A percentile compares a stretch with the other conserved stretches of the same genome.
These are phyloP conservation scores for Ennomos fuscantarius DNA, from an alignment of 2,888 invertebrate genomes.

Conservation along the genomic window DNA sequence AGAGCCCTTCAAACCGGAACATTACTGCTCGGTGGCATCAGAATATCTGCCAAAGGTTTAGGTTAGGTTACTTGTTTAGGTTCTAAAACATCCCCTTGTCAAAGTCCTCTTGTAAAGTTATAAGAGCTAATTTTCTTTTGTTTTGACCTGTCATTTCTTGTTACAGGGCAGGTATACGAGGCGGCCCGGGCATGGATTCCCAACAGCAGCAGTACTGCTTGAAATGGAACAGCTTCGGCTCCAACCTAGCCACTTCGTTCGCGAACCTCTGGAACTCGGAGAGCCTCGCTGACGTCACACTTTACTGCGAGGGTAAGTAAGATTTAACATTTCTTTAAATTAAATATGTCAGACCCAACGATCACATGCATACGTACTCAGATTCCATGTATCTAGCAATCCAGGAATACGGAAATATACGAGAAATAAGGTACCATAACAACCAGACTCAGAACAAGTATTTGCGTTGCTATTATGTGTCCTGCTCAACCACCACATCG, in stretches of 20 bases:
- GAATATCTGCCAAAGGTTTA: no score
- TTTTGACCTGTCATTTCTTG: constrained; percentile 38
- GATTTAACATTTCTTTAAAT: background rate
- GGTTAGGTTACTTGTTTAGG: no score
- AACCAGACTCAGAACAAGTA: no score
- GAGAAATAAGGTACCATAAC: background rate
- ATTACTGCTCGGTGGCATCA: no score
- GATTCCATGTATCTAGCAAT: no score
- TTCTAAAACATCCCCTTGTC: no score
- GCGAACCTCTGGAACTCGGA: constrained; percentile 97
- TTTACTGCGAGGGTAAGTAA: constrained; percentile 95
- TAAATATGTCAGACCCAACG: no score
- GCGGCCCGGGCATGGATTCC: constrained; percentile 95
- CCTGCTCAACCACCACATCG: no score
- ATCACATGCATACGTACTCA: no score
- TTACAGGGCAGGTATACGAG: constrained; percentile 88
- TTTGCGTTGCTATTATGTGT: no score
- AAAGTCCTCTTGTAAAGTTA: background rate
- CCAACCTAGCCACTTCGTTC: constrained; percentile 96
- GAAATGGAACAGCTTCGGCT: constrained; percentile 98
- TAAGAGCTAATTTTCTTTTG: constrained; percentile 2
- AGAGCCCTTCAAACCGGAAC: no score
- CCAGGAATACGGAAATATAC: background rate
- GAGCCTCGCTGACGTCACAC: constrained; percentile 95
- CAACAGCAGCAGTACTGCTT: constrained; percentile 98